Base-by-base conservation (phyloP, 2,113 vertebrate genomes). In the Entelurus aequoreus region DNA sequence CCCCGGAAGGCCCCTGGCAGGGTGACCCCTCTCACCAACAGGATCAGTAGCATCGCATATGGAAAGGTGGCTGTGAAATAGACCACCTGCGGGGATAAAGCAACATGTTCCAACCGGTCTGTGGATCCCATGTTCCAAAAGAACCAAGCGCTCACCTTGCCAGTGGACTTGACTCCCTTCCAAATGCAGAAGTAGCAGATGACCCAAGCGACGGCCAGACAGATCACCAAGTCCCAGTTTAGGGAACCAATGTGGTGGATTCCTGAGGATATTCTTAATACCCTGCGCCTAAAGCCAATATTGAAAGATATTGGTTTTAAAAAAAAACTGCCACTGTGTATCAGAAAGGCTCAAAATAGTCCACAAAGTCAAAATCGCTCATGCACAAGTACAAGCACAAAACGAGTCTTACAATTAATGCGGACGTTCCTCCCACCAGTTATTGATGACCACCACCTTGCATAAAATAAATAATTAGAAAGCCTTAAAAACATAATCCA, bases 141-240 rank as follows among this genome's bases (percentile, higher is more conserved):
- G 13, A 14, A 16, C 6, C 16, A 14, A 10, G 52, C 3, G 28
- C 62, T 75, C 46, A 98, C 96, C 93, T 98, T 99, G 71, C 96
- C 96, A 0, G 94, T 95, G 62, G 94, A 96, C 77, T 96, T 98
- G 84, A 98, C 94, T 1, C 95, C 95, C 76, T 98, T 98, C 95
- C 95, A 98, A 61, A 98, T 95, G 83, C 95, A 99, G 86, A 98
- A 98, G 88, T 98, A 99, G 35, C 95, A 98, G 69, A 97, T 85
- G 68, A 95, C 83, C 96, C 96, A 98, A 0, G 95, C 95, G 0
- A 94, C 54, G 37, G 94, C 60, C n/a, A 98, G 90, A 71, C 96
- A 99, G 11, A 95, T 62, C 0, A 90, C 92, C 77, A 98, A 86
- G 72, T 99, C 96, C 94, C 94, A 94, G 74, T 94, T 93, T 74